phyloP scores from a whole-genome alignment of 2,888 invertebrate species.

The Limnephilus marmoratus region DNA sequence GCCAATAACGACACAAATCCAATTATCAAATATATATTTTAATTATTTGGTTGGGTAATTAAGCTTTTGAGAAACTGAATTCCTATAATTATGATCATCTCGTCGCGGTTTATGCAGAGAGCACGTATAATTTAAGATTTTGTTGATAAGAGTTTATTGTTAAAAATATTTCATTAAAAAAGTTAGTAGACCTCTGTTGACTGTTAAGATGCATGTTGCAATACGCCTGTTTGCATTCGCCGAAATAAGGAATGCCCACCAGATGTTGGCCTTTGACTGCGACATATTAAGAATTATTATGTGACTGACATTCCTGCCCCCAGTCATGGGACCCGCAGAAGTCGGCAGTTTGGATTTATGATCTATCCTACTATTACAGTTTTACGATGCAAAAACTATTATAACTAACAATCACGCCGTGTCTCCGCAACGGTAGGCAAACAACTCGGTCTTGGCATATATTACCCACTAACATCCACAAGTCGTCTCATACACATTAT shows the following conservation, averaged over 20 bases:
- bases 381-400: neutral
- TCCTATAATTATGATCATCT: neutral
- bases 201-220: neutral
- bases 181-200: neutral
- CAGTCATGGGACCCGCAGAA: neutral
- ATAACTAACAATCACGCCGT: too few relatives aligned
- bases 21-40: too few relatives aligned
- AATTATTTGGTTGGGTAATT: too few relatives aligned
- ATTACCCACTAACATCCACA: too few relatives aligned
- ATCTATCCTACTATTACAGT: neutral
- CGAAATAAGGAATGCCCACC: constrained; percentile 44
- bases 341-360: neutral
- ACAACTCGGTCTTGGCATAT: too few relatives aligned
- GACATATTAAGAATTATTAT: constrained; percentile 6
- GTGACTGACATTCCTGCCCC: constrained; percentile 29
- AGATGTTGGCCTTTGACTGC: constrained; percentile 38
- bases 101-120: neutral
- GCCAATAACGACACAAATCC: too few relatives aligned
- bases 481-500: too few relatives aligned
- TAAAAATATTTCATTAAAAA: neutral
- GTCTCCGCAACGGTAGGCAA: too few relatives aligned
- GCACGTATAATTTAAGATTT: neutral
- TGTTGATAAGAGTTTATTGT: neutral
- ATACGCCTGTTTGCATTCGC: constrained; percentile 31
- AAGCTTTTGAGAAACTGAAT: too few relatives aligned